A percentile compares a stretch with the other conserved stretches of the same genome.
Evolutionary conservation across 2,888 invertebrate species (phyloP).

Genomic region (Leistus spinibarbis): DNA sequence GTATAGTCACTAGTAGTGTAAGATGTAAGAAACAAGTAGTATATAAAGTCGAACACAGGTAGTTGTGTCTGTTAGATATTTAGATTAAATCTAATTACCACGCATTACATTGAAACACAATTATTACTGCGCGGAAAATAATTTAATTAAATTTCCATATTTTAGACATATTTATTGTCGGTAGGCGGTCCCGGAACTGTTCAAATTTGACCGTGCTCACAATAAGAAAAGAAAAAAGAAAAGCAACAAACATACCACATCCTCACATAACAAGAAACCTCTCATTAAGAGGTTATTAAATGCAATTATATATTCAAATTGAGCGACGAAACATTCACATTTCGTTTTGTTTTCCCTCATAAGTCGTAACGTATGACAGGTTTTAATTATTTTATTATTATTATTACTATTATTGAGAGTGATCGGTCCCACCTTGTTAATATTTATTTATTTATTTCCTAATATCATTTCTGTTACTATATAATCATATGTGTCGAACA

Average conservation of each 20-base stretch:
- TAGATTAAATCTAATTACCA: conserved; percentile 38
- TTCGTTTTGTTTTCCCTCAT: conserved; percentile 35
- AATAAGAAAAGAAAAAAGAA: conserved; percentile 8
- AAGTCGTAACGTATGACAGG: conserved; percentile 31
- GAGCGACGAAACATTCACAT: conserved; percentile 28
- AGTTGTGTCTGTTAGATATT: conserved; percentile 29
- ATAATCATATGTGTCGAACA: neutral
- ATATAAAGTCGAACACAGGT: conserved; percentile 17
- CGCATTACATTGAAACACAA: conserved; percentile 37
- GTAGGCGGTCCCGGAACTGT: conserved; percentile 43
- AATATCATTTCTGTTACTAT: neutral
- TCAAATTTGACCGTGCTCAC: conserved; percentile 38
- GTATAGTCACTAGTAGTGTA: no score
- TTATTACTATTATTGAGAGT: neutral
- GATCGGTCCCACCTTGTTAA: neutral
- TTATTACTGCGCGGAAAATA: conserved; percentile 38
- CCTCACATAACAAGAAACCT: neutral
- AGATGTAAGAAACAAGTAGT: no score
- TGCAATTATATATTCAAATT: conserved; percentile 37
- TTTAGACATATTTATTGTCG: conserved; percentile 43
- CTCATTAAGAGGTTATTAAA: conserved; percentile 35
- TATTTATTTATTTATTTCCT: neutral
- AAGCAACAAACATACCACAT: neutral
- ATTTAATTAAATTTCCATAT: conserved; percentile 42
- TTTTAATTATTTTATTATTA: conserved; percentile 33